Percentiles rank a stretch among this genome's conserved stretches.
phyloP scores from a whole-genome alignment of 2,113 vertebrate species.

The Urocolius indicus region DNA sequence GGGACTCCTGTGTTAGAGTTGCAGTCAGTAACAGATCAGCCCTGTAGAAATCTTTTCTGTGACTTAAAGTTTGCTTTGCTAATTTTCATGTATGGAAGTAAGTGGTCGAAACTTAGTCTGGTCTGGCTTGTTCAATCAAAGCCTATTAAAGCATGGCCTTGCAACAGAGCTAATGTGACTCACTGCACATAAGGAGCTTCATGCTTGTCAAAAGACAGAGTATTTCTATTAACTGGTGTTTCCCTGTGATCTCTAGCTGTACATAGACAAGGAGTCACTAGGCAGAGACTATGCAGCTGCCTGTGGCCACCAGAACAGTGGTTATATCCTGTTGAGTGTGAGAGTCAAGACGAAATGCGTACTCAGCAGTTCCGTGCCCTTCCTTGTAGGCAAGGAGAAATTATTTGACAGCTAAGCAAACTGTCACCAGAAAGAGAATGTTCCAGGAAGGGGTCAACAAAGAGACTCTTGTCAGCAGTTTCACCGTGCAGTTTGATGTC shows the following conservation, averaged over 20 bases:
- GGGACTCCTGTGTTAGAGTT: not conserved
- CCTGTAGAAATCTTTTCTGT: not conserved
- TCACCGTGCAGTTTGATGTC: not conserved
- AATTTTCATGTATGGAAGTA: not conserved
- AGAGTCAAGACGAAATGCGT: constrained; percentile 75
- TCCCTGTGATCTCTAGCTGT: not conserved
- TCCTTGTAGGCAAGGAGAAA: constrained; percentile 76
- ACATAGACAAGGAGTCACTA: not conserved
- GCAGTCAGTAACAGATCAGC: not conserved
- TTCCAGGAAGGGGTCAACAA: constrained; percentile 77
- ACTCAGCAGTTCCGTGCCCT: constrained; percentile 90
- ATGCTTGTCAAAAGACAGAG: not conserved
- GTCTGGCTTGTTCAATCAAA: not conserved
- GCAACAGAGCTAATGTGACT: not conserved
- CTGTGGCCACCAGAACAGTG: constrained; percentile 75
- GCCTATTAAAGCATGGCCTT: not conserved
- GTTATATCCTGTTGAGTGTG: constrained; percentile 85
- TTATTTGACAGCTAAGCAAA: constrained; percentile 63
- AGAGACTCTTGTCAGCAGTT: constrained; percentile 74
- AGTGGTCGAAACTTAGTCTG: not conserved
- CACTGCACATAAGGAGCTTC: not conserved
- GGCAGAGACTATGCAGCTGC: constrained; percentile 26
- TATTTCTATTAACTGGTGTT: not conserved
- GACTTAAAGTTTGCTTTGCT: not conserved
- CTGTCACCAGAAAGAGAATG: constrained; percentile 77